Evolutionary conservation across 2,113 vertebrate species (phyloP), one percentile per base, ranked within the genome.

Genomic region (Conger conger): DNA sequence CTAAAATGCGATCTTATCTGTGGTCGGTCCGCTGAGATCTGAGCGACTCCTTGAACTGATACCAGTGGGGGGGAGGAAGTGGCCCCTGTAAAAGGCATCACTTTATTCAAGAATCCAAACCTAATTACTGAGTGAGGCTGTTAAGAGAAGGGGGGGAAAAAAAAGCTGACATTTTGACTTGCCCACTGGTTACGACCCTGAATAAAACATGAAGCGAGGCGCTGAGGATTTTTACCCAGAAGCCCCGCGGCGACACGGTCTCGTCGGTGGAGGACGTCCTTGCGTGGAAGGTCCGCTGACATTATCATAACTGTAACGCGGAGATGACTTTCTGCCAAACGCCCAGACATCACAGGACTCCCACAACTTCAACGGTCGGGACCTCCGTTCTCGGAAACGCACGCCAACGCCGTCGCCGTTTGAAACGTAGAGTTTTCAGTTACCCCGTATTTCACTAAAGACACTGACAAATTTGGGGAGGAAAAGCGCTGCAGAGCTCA

Each of bases 101-200:
- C 27, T 73, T 73, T 73, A 30, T 73, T 73, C 68, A 73, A 73
- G 68, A 73, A 73, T 73, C n/a, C 68, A 73, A 73, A 73, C 68
- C 68, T 73, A 73, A 73, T 73, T 73, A 33, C 68, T 33, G 27
- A 73, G 57, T 50, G 45, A 9, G 57, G 57, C 57, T 63, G 57
- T 63, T 63, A 63, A 63, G 20, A 27, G 16, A 63, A 63, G 11
- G 7, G 20, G 20, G 33, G 9, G 33, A 73, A 73, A 73, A 73
- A 73, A 30, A 3, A 6, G 4, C 63, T 73, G 63, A 73, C 63
- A 73, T 73, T 73, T 73, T 33, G 63, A 73, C 68, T 73, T 73
- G 68, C 68, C 68, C 68, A 33, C 9, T 73, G 68, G 68, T 73
- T 73, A 33, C 33, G 68, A 73, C 68, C 68, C 68, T 73, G 68